These are phyloP conservation scores for Clarias laeviceps DNA, from an alignment of 2,797 vertebrate genomes.

Conservation along the genomic window DNA sequence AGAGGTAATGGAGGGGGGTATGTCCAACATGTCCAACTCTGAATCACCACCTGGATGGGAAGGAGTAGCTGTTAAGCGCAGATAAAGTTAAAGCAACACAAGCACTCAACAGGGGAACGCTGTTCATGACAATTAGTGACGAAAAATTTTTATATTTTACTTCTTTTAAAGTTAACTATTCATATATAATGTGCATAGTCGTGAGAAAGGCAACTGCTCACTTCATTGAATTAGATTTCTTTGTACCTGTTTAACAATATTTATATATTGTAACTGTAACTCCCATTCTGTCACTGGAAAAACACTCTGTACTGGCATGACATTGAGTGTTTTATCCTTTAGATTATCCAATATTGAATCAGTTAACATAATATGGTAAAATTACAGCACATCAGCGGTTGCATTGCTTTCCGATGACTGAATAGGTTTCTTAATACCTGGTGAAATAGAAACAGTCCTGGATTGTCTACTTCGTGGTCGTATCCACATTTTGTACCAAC, in stretches of 20 bases:
- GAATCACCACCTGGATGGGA: conserved; percentile 22
- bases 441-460: background rate
- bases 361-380: background rate
- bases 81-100: background rate
- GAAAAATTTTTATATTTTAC: no score
- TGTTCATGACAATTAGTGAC: background rate
- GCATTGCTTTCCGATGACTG: background rate
- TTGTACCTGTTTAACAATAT: no score
- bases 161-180: background rate
- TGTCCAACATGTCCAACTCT: background rate
- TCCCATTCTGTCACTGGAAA: background rate
- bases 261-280: background rate
- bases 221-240: no score
- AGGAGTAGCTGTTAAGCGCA: background rate
- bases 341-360: background rate
- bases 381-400: no score
- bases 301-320: background rate
- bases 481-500: background rate
- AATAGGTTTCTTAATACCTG: background rate
- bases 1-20: background rate
- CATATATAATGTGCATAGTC: background rate
- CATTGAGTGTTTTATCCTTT: background rate
- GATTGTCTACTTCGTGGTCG: background rate
- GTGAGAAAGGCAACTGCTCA: no score
- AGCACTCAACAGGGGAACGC: background rate